Evolutionary conservation across 1,140 invertebrate species (phyloP).

Genomic region (Drosophila quadrilineata): DNA sequence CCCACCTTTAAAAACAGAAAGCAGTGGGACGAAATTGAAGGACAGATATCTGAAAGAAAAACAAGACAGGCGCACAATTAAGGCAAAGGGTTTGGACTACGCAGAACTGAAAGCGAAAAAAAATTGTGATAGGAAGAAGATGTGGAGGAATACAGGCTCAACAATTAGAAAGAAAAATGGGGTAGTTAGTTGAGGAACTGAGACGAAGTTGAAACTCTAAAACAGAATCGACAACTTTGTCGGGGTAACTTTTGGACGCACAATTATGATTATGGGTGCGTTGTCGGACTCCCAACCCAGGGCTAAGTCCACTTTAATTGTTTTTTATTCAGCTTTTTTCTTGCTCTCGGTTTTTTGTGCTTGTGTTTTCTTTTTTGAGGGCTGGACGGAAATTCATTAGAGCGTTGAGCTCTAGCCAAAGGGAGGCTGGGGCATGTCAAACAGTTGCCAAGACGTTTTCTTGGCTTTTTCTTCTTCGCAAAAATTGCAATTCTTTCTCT

Average conservation of each 20-base stretch:
- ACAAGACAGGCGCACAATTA: constrained; percentile 58
- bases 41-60: constrained; percentile 45
- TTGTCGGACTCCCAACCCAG: constrained; percentile 34
- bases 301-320: constrained; percentile 59
- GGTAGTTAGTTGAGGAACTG: constrained; percentile 6
- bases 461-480: constrained; percentile 62
- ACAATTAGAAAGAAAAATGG: constrained; percentile 53
- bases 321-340: constrained; percentile 43
- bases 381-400: constrained; percentile 77
- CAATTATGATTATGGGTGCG: constrained; percentile 77
- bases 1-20: constrained; percentile 11
- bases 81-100: constrained; percentile 46
- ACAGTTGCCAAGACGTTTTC: constrained; percentile 72
- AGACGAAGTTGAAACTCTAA: constrained; percentile 14
- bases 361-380: constrained; percentile 31
- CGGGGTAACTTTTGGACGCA: constrained; percentile 40
- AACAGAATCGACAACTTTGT: constrained; percentile 52
- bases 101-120: not conserved
- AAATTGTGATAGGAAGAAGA: constrained; percentile 10
- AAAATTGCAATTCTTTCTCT: constrained; percentile 72
- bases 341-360: not conserved
- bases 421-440: constrained; percentile 62
- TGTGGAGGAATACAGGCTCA: constrained; percentile 27
- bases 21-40: constrained; percentile 26
- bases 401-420: constrained; percentile 48